These are phyloP conservation scores for Melanchra persicariae DNA, from an alignment of 2,888 invertebrate species.

Conservation along the genomic window DNA sequence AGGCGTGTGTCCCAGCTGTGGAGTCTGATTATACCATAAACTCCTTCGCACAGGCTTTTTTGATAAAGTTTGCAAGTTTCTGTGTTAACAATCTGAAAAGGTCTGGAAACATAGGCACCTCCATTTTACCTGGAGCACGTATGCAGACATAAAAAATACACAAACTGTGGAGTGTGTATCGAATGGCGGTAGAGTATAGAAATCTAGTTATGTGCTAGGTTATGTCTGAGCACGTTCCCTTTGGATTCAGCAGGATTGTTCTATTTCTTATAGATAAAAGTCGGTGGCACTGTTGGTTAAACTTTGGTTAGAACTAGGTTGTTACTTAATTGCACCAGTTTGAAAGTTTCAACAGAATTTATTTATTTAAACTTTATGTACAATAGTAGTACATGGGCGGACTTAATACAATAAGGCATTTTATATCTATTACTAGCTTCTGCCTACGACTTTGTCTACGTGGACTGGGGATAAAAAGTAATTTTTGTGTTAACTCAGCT, in stretches of 20 bases:
- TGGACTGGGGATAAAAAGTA: too few species aligned
- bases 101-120: not conserved
- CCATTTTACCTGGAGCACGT: not conserved
- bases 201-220: constrained; percentile 22
- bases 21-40: too few species aligned
- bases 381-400: too few species aligned
- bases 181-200: constrained; percentile 24
- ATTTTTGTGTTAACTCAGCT: too few species aligned
- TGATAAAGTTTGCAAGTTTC: too few species aligned
- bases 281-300: constrained; percentile 8
- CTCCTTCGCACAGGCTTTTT: too few species aligned
- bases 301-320: constrained; percentile 3
- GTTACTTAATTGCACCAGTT: not conserved
- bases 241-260: constrained; percentile 30
- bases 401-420: too few species aligned
- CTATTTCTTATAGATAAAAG: constrained; percentile 33
- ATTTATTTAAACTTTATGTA: too few species aligned
- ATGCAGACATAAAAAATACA: constrained; percentile 24
- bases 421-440: too few species aligned
- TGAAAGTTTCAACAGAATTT: too few species aligned
- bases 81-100: not conserved
- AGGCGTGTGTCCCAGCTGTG: too few species aligned
- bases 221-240: constrained; percentile 50
- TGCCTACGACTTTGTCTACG: too few species aligned
- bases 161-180: constrained; percentile 3